Percentiles rank a stretch among this genome's conserved stretches.
phyloP scores from a whole-genome alignment of 2,113 vertebrate species.

The Pseudopipra pipra region DNA sequence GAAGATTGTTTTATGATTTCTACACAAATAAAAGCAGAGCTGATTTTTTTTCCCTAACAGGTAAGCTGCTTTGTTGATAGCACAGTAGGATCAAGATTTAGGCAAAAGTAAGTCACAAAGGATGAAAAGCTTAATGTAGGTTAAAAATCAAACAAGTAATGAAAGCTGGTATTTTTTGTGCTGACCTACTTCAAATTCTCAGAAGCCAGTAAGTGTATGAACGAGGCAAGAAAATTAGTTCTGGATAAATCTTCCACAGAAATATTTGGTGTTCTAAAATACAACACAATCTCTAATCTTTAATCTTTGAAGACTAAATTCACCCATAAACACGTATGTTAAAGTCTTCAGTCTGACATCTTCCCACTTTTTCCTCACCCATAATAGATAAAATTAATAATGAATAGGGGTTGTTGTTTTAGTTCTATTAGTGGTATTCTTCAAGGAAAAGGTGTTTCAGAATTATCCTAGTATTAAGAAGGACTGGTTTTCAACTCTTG shows the following conservation, averaged over 20 bases:
- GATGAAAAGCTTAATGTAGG: background rate
- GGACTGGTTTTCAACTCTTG: rapidly evolving
- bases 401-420: background rate
- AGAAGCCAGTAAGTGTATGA: background rate
- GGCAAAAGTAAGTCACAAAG: background rate
- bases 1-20: background rate
- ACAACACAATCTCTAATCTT: background rate
- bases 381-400: background rate
- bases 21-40: background rate
- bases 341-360: background rate
- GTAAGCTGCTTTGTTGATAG: background rate
- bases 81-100: background rate
- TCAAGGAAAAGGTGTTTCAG: background rate
- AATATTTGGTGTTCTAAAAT: background rate
- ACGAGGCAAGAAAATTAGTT: background rate
- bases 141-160: background rate
- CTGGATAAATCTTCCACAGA: background rate
- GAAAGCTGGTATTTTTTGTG: background rate
- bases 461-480: background rate
- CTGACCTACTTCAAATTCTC: background rate
- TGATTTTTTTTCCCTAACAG: background rate
- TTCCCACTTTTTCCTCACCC: background rate
- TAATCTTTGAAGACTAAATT: background rate
- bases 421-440: background rate
- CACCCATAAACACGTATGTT: background rate